Evolutionary conservation across 1,140 invertebrate genomes (phyloP), one percentile per base, ranked within the genome.

Genomic region (Pachypsylla venusta): DNA sequence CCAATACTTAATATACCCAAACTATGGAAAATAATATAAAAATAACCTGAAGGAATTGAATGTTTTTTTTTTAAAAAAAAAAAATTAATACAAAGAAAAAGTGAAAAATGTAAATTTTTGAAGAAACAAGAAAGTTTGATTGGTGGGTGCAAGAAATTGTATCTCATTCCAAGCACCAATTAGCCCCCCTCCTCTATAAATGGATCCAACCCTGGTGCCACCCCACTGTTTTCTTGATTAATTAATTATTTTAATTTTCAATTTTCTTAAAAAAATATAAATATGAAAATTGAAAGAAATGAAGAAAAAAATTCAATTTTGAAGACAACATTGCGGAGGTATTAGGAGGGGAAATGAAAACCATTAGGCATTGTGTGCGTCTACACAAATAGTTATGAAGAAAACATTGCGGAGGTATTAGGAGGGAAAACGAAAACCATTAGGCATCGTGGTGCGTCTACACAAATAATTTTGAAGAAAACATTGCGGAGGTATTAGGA

Each of bases 161-260:
- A 7, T 35, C 30, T 35, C 30, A 35, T 35, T n/a, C 30, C 30
- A 10, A 7, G n/a, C n/a, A n/a, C 30, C 30, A 10, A 10, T 7
- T 35, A n/a, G 7, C n/a, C 30, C 30, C n/a, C 10, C 16, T 16
- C 16, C 30, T 35, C 30, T 35, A n/a, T n/a, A n/a, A n/a, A n/a
- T n/a, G n/a, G n/a, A n/a, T n/a, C 30, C 10, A 35, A 10, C 30
- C 30, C 30, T 48, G 4, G 42, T 48, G 42, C 42, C 42, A 48
- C 42, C 42, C 42, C 42, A 19, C 22, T 48, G 16, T 48, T 48
- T n/a, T 48, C 42, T 48, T 48, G 42, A 48, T 48, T 48, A 48
- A 48, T 48, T 48, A 48, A 48, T 48, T 48, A 48, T 48, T 48
- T 48, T 48, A 48, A 19, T 48, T 48, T 48, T 48, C 42, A 48